Evolutionary conservation across 2,888 invertebrate genomes (phyloP).

Genomic region (Nemurella pictetii): DNA sequence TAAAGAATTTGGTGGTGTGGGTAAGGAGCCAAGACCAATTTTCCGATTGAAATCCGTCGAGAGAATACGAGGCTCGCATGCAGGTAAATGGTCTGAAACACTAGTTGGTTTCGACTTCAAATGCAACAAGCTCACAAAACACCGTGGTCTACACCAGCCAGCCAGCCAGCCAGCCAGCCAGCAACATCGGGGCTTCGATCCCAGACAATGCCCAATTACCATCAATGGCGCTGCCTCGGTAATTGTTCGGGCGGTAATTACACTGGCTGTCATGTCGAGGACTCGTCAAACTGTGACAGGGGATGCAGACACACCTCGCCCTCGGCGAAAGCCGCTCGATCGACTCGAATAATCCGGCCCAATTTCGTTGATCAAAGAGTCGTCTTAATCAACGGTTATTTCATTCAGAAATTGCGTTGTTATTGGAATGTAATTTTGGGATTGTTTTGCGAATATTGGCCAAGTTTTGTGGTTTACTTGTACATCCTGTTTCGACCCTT

Average conservation of each 20-base stretch:
- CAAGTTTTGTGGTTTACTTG: slow-evolving; percentile 1
- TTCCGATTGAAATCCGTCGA: slow-evolving; percentile 19
- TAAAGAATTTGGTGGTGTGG: not conserved
- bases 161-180: not conserved
- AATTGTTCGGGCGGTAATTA: slow-evolving; percentile 37
- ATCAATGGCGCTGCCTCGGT: slow-evolving; percentile 19
- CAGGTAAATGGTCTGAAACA: slow-evolving; percentile 15
- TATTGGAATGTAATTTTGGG: not conserved
- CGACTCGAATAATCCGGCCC: not conserved
- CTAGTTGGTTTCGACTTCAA: not conserved
- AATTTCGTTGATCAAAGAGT: not conserved
- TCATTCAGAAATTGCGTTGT: slow-evolving; percentile 11
- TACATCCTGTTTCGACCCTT: not conserved
- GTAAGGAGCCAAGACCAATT: slow-evolving; percentile 24
- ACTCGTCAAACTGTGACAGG: slow-evolving; percentile 40
- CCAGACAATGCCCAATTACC: slow-evolving; percentile 30
- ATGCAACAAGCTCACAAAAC: not conserved
- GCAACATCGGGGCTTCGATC: not conserved
- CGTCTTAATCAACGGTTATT: slow-evolving; percentile 6
- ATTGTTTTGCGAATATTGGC: not conserved
- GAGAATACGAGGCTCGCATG: slow-evolving; percentile 15
- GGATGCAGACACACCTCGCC: slow-evolving; percentile 45
- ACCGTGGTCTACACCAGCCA: not conserved
- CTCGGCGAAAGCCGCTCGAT: slow-evolving; percentile 32
- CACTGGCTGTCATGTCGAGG: slow-evolving; percentile 37